These are phyloP conservation scores for Allobates femoralis DNA, from an alignment of 2,797 vertebrate species.

Conservation along the genomic window DNA sequence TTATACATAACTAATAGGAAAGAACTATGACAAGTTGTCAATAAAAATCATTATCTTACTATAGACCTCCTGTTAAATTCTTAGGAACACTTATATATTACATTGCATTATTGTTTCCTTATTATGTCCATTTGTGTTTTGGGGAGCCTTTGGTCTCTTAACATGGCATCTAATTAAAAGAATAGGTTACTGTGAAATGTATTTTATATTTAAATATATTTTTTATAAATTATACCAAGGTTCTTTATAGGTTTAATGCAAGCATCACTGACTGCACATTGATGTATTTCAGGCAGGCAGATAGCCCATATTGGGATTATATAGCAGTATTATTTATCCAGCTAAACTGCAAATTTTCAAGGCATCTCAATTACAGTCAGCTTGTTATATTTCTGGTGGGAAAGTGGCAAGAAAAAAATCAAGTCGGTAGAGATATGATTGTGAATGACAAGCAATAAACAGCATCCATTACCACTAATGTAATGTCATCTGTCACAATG, in stretches of 20 bases:
- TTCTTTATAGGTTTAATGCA: background rate
- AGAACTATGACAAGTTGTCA: background rate
- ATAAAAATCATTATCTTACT: background rate
- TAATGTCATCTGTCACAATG: constrained; percentile 36
- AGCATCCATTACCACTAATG: constrained; percentile 34
- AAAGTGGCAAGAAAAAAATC: constrained; percentile 25
- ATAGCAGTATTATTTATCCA: constrained; percentile 38
- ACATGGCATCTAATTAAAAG: constrained; percentile 12
- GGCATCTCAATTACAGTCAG: background rate
- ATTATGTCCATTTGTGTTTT: background rate
- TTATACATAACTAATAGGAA: background rate
- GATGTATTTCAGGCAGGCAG: background rate
- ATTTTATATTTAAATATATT: constrained; percentile 4
- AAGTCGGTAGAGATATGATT: constrained; percentile 40
- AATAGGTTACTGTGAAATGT: background rate
- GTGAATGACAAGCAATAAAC: constrained; percentile 45
- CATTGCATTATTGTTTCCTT: background rate
- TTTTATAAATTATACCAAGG: background rate
- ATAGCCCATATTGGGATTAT: background rate
- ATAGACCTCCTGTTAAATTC: background rate
- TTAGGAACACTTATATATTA: background rate
- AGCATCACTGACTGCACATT: background rate
- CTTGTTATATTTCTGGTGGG: constrained; percentile 23
- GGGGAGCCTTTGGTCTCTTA: background rate
- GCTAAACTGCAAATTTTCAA: constrained; percentile 22